Evolutionary conservation across 2,113 vertebrate species (phyloP).

Genomic region (Mungos mungo): DNA sequence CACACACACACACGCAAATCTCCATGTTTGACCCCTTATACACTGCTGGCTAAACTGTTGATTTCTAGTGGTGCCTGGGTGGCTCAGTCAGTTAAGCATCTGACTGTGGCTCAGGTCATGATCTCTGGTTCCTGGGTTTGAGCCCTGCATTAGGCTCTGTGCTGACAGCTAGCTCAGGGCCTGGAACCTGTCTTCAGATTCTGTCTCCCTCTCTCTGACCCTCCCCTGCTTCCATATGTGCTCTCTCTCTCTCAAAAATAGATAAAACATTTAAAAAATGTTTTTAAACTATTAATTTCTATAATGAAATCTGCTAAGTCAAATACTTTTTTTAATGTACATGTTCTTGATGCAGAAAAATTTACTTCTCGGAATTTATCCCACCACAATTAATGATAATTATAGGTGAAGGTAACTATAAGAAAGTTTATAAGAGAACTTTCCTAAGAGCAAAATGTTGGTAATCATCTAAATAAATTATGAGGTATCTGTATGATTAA

Average conservation of each 20-base stretch:
- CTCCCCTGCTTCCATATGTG: too few relatives aligned
- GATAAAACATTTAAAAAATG: too few relatives aligned
- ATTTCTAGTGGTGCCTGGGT: background rate
- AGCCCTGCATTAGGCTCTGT: too few relatives aligned
- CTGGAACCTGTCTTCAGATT: too few relatives aligned
- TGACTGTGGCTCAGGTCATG: too few relatives aligned
- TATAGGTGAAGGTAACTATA: background rate
- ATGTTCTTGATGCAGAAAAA: background rate
- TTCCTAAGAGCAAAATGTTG: background rate
- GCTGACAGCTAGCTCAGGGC: too few relatives aligned
- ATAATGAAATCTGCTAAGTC: background rate
- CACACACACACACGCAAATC: background rate
- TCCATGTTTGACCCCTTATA: background rate
- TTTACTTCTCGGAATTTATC: background rate
- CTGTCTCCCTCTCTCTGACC: too few relatives aligned
- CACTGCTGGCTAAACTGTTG: background rate
- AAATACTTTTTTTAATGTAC: background rate
- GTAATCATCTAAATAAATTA: slow-evolving; percentile 17
- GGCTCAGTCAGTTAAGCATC: too few relatives aligned
- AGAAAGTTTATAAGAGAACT: background rate
- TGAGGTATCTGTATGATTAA: background rate
- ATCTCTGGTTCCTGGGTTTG: too few relatives aligned
- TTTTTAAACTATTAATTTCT: background rate
- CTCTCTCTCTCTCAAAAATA: too few relatives aligned
- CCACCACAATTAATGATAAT: background rate